Evolutionary conservation across 2,888 invertebrate genomes (phyloP), one percentile per base, ranked within the genome.

Genomic region (Hypselothyrea guttata): DNA sequence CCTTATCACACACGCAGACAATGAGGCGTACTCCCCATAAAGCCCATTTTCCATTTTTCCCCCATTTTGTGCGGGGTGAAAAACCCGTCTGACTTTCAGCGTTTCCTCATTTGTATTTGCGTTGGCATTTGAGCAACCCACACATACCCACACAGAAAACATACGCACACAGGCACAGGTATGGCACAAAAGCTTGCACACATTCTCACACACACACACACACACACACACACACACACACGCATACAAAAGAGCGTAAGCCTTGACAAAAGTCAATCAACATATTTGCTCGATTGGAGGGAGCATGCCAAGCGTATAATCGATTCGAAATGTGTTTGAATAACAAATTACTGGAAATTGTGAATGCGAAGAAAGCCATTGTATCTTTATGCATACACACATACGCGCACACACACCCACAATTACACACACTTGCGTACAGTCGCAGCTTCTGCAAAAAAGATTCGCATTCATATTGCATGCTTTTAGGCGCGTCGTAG

Each of bases 231-330:
- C 48, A 56, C 41, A 45, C 18, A 27, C 7, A n/a, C 30, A 45
- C 33, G 31, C 13, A 16, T 13, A 40, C 42, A 13, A 38, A 65
- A 54, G 33, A 38, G 55, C 72, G 54, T 64, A 61, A 66, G 79
- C 82, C 71, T 71, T 84, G 79, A 82, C 79, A 83, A 82, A 82
- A 82, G 85, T 82, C 81, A 84, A 82, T 82, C 81, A 82, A 79
- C 85, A 83, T 82, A 79, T 82, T 82, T 82, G 73, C 83, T 68
- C 76, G 71, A 73, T 84, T 82, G 79, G 63, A 64, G 78, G 69
- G 71, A 71, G 72, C 71, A 71, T 75, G 75, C 72, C 69, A 69
- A 68, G 85, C 85, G 76, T 73, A 84, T 84, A 82, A 82, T 82
- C 81, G 81, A 84, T 82, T 75, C 68, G 76, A 61, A 84, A 82